Evolutionary conservation across 2,113 vertebrate species (phyloP).

Genomic region (Centropristis striata): DNA sequence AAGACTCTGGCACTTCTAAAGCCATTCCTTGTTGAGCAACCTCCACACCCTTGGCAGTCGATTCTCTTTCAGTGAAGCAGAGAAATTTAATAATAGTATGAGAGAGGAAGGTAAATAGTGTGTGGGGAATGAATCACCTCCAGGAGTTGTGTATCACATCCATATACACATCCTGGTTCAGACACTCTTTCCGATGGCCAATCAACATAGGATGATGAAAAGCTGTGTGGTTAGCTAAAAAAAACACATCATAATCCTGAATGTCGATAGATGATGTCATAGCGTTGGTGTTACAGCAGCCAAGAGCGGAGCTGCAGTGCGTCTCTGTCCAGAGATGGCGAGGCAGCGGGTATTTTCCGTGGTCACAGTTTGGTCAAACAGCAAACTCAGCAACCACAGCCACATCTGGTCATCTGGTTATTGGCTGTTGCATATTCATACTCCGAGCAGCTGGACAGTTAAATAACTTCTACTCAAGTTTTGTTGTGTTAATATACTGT

Average conservation of each 20-base stretch:
- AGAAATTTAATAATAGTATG: slow-evolving; percentile 58
- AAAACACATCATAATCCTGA: slow-evolving; percentile 29
- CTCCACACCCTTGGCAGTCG: slow-evolving; percentile 64
- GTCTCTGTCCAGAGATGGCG: slow-evolving; percentile 47
- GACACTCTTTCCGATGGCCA: slow-evolving; percentile 22
- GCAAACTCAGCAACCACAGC: slow-evolving; percentile 78
- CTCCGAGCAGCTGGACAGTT: slow-evolving; percentile 50
- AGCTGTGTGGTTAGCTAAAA: slow-evolving; percentile 37
- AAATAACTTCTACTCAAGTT: slow-evolving; percentile 55
- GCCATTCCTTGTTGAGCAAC: slow-evolving; percentile 62
- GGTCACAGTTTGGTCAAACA: slow-evolving; percentile 70
- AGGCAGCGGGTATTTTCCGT: slow-evolving; percentile 73
- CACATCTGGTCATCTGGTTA: slow-evolving; percentile 78
- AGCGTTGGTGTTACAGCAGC: slow-evolving; percentile 29
- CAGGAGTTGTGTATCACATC: slow-evolving; percentile 25
- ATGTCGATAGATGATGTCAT: slow-evolving; percentile 68
- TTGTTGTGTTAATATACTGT: slow-evolving; percentile 43
- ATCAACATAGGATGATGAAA: slow-evolving; percentile 20
- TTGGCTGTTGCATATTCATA: slow-evolving; percentile 55
- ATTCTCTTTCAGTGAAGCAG: slow-evolving; percentile 42
- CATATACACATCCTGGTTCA: neutral
- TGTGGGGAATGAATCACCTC: slow-evolving; percentile 53
- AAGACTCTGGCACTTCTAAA: slow-evolving; percentile 37
- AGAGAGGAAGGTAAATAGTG: slow-evolving; percentile 58
- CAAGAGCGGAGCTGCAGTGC: slow-evolving; percentile 36